phyloP scores from a whole-genome alignment of 2,113 vertebrate species.

The Circaetus cinerascens region DNA sequence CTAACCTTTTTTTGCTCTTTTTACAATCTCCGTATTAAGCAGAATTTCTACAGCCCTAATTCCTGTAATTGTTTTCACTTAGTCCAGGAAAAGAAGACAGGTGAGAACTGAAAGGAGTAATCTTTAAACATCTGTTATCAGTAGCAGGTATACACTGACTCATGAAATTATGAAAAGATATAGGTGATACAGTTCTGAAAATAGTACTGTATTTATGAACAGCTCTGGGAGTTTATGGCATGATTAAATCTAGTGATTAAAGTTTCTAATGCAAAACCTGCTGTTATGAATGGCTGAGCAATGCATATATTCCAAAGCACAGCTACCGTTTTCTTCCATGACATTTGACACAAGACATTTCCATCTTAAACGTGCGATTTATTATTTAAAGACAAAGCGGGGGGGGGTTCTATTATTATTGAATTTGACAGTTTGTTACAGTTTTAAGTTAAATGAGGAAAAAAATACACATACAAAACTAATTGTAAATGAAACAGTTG shows the following conservation, averaged over 20 bases:
- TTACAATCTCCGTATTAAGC: neutral
- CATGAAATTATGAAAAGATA: neutral
- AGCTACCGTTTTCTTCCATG: neutral
- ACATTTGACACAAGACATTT: neutral
- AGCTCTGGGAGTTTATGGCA: neutral
- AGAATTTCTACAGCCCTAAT: neutral
- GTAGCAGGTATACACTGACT: neutral
- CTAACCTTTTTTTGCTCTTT: neutral
- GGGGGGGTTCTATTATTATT: neutral
- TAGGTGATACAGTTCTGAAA: neutral
- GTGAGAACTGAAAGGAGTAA: neutral
- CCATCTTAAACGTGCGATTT: neutral
- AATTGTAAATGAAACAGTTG: neutral
- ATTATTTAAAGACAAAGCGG: neutral
- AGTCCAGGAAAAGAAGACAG: neutral
- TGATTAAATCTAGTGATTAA: neutral
- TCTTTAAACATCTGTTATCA: neutral
- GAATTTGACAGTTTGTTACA: neutral
- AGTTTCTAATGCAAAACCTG: neutral
- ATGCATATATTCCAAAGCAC: neutral
- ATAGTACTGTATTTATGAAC: neutral
- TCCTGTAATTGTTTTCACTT: neutral
- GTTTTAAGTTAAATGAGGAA: neutral
- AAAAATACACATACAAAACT: neutral
- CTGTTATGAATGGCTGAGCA: neutral